These are phyloP conservation scores for Ailurus styani DNA, from an alignment of 2,113 vertebrate species.

Conservation along the genomic window DNA sequence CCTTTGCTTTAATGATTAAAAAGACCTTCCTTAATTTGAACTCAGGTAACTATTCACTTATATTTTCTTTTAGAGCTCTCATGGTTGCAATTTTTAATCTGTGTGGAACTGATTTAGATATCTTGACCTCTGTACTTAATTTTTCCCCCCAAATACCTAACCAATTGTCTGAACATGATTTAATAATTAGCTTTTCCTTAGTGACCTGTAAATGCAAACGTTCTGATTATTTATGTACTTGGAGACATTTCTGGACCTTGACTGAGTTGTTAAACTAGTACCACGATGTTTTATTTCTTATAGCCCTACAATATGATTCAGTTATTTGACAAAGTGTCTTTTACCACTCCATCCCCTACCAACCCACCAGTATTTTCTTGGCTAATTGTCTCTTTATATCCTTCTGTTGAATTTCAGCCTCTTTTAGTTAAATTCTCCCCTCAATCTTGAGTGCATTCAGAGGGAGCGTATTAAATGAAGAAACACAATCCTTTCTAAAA, in stretches of 20 bases:
- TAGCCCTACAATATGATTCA: neutral
- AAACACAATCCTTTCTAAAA: neutral
- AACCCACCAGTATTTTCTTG: neutral
- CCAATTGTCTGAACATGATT: neutral
- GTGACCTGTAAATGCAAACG: neutral
- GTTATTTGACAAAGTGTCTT: neutral
- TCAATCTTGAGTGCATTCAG: neutral
- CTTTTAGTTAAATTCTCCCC: neutral
- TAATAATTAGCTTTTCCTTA: neutral
- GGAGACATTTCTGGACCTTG: neutral
- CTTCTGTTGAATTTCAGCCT: neutral
- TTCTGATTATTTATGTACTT: neutral
- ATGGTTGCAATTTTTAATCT: neutral
- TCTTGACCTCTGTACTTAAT: neutral
- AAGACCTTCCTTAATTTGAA: neutral
- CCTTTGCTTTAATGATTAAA: neutral
- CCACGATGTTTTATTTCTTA: slow-evolving; percentile 24
- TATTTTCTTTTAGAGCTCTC: neutral
- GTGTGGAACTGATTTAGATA: neutral
- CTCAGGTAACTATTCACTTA: neutral
- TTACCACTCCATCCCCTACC: neutral
- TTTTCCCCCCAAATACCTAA: neutral
- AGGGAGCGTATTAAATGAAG: neutral
- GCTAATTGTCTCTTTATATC: neutral
- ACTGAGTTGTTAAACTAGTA: neutral